Base-by-base conservation (phyloP, 2,888 invertebrate genomes). In the Nemapogon koenigi region DNA sequence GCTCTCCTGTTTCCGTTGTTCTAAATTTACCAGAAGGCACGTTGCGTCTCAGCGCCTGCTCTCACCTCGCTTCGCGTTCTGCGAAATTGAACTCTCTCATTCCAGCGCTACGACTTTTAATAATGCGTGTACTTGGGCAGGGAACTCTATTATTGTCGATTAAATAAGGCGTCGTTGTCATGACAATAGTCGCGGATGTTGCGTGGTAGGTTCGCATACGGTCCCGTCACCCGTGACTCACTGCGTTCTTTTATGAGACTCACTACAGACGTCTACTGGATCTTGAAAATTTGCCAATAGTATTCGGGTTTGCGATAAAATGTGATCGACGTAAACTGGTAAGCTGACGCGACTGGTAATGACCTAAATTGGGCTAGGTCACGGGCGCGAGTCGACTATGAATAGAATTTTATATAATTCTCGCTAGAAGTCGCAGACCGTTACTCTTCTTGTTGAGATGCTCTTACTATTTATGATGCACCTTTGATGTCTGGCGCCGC, bases 251-350 rank as follows among this genome's bases (percentile, higher is more conserved):
- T 51, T 60, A 59, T 63, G 60, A 71, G 76, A 76, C 76, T 51
- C 66, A 72, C 76, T 73, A 76, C 75, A 76, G 76, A 76, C 75
- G 59, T 52, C 51, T 28, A 57, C 52, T 43, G 57, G 52, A 58
- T 65, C 62, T 78, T 78, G 76, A 75, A 68, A 68, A 71, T 73
- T 67, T 76, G 76, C 76, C 76, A 78, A 75, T 72, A 61, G 53
- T 18, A 28, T 28, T 25, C 16, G 56, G 53, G 62, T 69, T 67
- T 60, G 67, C 66, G 58, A 54, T 53, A n/a, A n/a, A n/a, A 51
- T 51, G 58, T 57, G 67, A 64, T 73, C 61, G 72, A 72, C 73
- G 72, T 76, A 72, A 76, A 75, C n/a, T n/a, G n/a, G n/a, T n/a
- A n/a, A 69, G 66, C 53, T 55, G 57, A 58, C 55, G n/a, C 50